Evolutionary conservation across 2,888 invertebrate species (phyloP).

Genomic region (Andrena camellia): DNA sequence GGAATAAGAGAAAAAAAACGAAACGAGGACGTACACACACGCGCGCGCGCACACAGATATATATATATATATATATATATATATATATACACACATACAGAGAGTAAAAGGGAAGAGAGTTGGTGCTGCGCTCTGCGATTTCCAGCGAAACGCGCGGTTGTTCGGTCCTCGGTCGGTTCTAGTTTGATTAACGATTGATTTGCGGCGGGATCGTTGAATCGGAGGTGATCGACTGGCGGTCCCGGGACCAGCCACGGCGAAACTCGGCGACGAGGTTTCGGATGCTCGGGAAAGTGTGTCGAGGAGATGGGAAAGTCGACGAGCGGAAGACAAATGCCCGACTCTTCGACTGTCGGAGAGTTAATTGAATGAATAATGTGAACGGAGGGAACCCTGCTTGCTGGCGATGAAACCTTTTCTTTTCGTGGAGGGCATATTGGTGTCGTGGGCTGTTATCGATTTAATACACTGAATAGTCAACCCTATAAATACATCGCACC

Average conservation of each 20-base stretch:
- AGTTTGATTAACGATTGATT: constrained; percentile 66
- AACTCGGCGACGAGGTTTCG: background rate
- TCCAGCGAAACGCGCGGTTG: constrained; percentile 51
- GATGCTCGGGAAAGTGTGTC: constrained; percentile 7
- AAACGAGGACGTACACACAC: constrained; percentile 36
- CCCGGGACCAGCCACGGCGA: constrained; percentile 10
- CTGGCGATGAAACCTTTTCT: constrained; percentile 1
- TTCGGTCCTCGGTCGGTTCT: constrained; percentile 18
- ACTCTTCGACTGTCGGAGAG: constrained; percentile 2
- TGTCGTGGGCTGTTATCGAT: background rate
- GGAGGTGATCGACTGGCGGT: constrained; percentile 23
- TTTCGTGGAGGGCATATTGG: background rate
- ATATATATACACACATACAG: too few species aligned
- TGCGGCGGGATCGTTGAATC: constrained; percentile 36
- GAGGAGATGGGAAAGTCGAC: constrained; percentile 8
- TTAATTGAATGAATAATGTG: constrained; percentile 33
- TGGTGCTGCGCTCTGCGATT: constrained; percentile 55
- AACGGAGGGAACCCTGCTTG: background rate
- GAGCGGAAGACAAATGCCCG: constrained; percentile 6
- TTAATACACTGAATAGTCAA: background rate
- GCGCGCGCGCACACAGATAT: too few species aligned
- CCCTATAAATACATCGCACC: too few species aligned
- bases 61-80: too few species aligned
- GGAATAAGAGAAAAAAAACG: constrained; percentile 24
- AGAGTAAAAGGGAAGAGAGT: constrained; percentile 11